Base-by-base conservation (phyloP, 2,797 vertebrate genomes). In the Morelia viridis region DNA sequence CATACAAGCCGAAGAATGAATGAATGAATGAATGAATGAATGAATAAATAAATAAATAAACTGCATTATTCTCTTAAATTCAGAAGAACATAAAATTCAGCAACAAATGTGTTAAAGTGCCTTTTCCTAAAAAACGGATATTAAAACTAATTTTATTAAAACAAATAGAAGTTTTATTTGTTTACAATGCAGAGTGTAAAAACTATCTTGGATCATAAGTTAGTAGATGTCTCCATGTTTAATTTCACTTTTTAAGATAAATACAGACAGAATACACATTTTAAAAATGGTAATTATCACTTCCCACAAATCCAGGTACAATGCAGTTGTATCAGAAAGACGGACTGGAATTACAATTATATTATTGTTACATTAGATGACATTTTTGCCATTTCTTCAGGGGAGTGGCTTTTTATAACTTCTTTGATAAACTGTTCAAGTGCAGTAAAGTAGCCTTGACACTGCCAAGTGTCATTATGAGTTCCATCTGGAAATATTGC, bases 381-480 rank as follows among this genome's bases (percentile, higher is more conserved):
- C 0, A 98, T 97, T 96, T 99, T 99, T 35, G 97, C 96, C 65
- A 98, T 98, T 96, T 99, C 99, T 95, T 99, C 99, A 7, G 98
- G 98, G 94, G 98, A 98, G 85, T 98, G 99, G 96, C 98, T 99
- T 97, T 99, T 99, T 93, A 98, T 97, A 92, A 99, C 98, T 97
- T 99, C 99, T 96, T 98, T 99, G 96, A 99, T 98, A 97, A 99
- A 99, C 96, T 99, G 99, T 98, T 99, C 99, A 57, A 99, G 97
- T 93, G 99, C 98, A 89, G 98, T 97, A 92, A 99, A 99, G 97
- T 99, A 99, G 94, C 99, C 99, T 97, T 99, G 99, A 97, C 99
- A 99, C 97, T 99, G 99, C 99, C 99, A 99, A 0, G 99, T 99
- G 97, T 99, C 99, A 56, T 99, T 99, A 96, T 99, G 99, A 17